A percentile compares a stretch with the other conserved stretches of the same genome.
Evolutionary conservation across 2,113 vertebrate genomes (phyloP).

Genomic region (Athene cunicularia): DNA sequence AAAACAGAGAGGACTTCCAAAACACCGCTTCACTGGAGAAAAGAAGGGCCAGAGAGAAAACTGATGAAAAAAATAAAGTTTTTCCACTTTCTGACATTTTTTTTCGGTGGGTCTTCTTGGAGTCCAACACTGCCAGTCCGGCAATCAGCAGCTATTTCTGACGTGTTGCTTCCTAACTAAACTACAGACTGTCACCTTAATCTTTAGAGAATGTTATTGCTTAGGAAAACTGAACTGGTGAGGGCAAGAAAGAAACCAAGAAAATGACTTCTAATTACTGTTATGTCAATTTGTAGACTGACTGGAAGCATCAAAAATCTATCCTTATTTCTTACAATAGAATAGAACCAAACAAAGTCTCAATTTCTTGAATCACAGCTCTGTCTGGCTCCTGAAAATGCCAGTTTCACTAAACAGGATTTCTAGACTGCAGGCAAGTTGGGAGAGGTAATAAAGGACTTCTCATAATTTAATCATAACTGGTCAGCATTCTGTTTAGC

Average conservation of each 20-base stretch:
- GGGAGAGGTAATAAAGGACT: slow-evolving; percentile 31
- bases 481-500: slow-evolving; percentile 35
- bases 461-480: slow-evolving; percentile 56
- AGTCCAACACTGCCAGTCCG: not conserved
- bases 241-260: not conserved
- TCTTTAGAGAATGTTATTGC: slow-evolving; percentile 11
- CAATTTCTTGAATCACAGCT: not conserved
- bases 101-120: not conserved
- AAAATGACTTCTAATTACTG: slow-evolving; percentile 66
- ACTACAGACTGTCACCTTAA: slow-evolving; percentile 40
- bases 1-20: not conserved
- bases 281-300: slow-evolving; percentile 20
- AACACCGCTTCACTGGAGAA: not conserved
- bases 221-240: not conserved
- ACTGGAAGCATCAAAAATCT: slow-evolving; percentile 41
- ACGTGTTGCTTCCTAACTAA: not conserved
- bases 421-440: slow-evolving; percentile 4
- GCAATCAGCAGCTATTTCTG: slow-evolving; percentile 30
- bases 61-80: not conserved
- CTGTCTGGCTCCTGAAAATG: slow-evolving; percentile 34
- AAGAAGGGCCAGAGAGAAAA: not conserved
- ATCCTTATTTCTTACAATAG: not conserved
- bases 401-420: slow-evolving; percentile 7
- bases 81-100: not conserved
- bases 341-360: not conserved